phyloP scores from a whole-genome alignment of 1,140 invertebrate genomes.

The Oppia nitens region DNA sequence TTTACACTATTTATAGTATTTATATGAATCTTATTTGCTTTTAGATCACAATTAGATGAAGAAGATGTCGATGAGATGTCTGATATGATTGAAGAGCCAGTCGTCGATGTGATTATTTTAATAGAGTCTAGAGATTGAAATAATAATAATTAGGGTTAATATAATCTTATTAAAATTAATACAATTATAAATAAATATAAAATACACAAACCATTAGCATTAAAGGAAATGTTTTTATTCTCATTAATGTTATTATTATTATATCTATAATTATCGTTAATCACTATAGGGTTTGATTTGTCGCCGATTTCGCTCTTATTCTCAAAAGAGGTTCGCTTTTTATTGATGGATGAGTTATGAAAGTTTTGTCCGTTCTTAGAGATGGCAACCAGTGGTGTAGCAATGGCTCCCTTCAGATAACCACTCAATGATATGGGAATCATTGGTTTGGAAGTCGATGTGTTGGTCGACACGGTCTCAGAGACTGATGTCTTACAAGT shows the following conservation, averaged over 20 bases:
- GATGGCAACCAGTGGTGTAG: slow-evolving; percentile 6
- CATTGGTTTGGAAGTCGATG: not conserved
- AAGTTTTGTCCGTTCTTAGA: slow-evolving; percentile 2
- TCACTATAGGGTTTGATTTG: not conserved
- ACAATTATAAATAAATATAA: too few relatives aligned
- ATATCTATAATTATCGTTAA: not conserved
- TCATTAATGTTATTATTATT: not conserved
- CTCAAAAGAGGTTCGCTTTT: not conserved
- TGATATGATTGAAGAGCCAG: not conserved
- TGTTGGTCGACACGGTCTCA: not conserved
- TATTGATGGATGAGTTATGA: not conserved
- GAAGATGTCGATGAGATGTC: not conserved
- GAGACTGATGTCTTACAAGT: not conserved
- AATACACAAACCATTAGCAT: too few relatives aligned
- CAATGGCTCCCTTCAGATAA: slow-evolving; percentile 9
- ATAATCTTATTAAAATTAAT: too few relatives aligned
- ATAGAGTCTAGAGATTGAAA: not conserved
- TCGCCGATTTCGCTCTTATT: not conserved
- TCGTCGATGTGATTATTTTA: not conserved
- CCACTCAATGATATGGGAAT: not conserved
- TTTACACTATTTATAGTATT: not conserved
- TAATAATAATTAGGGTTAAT: too few relatives aligned
- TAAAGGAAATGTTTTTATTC: too few relatives aligned
- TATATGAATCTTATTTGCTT: not conserved
- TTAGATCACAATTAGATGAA: not conserved